phyloP scores from a whole-genome alignment of 64 coral and sea anemone genomes.

The Dendronephthya gigantea region DNA sequence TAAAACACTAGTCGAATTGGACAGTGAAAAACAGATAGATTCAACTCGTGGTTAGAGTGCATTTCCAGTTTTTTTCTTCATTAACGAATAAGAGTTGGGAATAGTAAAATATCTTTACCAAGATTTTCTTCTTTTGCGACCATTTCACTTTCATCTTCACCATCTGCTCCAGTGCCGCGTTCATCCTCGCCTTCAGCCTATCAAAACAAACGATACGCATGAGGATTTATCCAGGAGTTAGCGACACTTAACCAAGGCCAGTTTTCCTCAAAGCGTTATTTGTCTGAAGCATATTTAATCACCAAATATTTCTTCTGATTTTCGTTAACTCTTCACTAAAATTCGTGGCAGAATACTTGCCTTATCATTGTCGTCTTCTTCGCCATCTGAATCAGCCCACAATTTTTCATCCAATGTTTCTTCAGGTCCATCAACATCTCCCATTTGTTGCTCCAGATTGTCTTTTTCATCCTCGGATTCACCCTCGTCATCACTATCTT shows the following conservation, averaged over 20 bases:
- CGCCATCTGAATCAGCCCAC: conserved; percentile 91
- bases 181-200: conserved; percentile 72
- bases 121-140: conserved; percentile 92
- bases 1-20: no score
- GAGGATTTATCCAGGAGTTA: no score
- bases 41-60: no score
- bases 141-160: conserved; percentile 53
- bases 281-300: no score
- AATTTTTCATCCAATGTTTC: conserved; percentile 83
- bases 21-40: no score
- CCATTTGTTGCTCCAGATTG: conserved; percentile 86
- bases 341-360: background rate
- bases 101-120: conserved; percentile 21
- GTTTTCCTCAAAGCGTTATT: no score
- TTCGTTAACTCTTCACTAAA: background rate
- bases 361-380: conserved; percentile 50
- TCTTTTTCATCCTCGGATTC: conserved; percentile 46
- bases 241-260: no score
- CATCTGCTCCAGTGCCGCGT: conserved; percentile 60
- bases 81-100: background rate
- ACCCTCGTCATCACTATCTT: conserved; percentile 39
- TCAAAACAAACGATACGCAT: background rate
- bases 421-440: conserved; percentile 59
- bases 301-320: no score
- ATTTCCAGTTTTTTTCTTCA: no score